Evolutionary conservation across 2,888 invertebrate genomes (phyloP), one percentile per base, ranked within the genome.

Genomic region (Catocala fraxini): DNA sequence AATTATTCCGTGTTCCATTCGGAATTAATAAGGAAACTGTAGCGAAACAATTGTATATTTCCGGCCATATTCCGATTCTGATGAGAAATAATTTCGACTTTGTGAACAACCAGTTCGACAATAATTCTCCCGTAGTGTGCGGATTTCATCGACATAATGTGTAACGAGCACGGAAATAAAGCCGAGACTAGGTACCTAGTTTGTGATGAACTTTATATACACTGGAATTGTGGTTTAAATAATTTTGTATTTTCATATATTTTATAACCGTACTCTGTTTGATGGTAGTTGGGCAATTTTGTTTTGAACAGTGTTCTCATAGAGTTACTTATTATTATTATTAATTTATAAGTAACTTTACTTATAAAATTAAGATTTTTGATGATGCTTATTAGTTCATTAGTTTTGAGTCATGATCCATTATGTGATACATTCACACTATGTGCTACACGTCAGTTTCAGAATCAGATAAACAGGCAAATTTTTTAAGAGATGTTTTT

Each of bases 21-120:
- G 59, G 65, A 70, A 74, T 76, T 74, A 74, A 73, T 73, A 74
- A 74, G 65, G 61, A 64, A 59, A 73, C 56, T 70, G 74, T 52
- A 56, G 47, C 39, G 57, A 59, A 73, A 77, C 73, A 73, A 68
- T 68, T 63, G 71, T 70, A 63, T 71, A 70, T 70, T 73, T 61
- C 51, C 59, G 51, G 43, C 64, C 55, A 64, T 60, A 61, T 69
- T 70, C 60, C 71, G 48, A 75, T 69, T 64, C 60, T 62, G 73
- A 76, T 73, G 73, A 73, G 71, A 73, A 73, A 73, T 73, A 65
- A 76, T 73, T 67, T 43, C 55, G 46, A 55, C 58, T 73, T 63
- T 62, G 71, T 55, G 25, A 47, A 33, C 34, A 12, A 6, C 25
- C 15, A 51, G 69, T 69, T 65, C 41, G 51, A 11, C 45, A 75